Base-by-base conservation (phyloP, 2,113 vertebrate species). In the Thinocorus orbignyianus region DNA sequence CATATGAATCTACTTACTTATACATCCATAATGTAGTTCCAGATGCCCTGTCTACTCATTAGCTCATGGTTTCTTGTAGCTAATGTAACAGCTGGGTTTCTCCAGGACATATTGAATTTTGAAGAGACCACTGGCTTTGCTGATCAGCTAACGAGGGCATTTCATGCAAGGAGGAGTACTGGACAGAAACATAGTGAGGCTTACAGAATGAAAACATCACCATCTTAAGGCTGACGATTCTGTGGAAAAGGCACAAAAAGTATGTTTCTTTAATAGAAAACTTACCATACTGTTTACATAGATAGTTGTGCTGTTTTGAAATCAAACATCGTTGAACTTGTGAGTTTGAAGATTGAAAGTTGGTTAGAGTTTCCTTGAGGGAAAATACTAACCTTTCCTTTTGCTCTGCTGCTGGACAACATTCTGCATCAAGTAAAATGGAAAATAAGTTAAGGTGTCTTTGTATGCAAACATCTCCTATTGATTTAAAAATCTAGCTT, bases 401-500 rank as follows among this genome's bases (percentile, higher is more conserved):
- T 70, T 69, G 2, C 5, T 76, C 10, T 72, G 20, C 35, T 82
- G 23, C 8, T 79, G 78, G 70, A 77, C 83, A 73, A 37, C 37
- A 60, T 2, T 30, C 15, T 85, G 12, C 25, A 65, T 87, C 25
- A 46, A 61, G 23, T 57, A 62, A 91, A 92, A 92, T 51, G 19
- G 13, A 81, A 93, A 93, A 92, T n/a, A 91, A 13, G 52, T 91
- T 62, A 87, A 88, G 35, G 69, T 91, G 81, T 91, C 73, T 87
- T 88, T 97, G 95, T 96, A 92, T 90, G 92, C 86, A 97, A 97
- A 97, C 87, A 96, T 95, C 73, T 91, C 51, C 90, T 97, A 97
- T 96, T 97, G 97, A 97, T 97, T 98, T 97, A 97, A 98, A 98
- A 97, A 97, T 77, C 42, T 58, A 96, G 84, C n/a, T 90, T 96